A percentile compares a stretch with the other conserved stretches of the same genome.
phyloP scores from a whole-genome alignment of 1,140 invertebrate species.

The Meloidogyne chitwoodi region DNA sequence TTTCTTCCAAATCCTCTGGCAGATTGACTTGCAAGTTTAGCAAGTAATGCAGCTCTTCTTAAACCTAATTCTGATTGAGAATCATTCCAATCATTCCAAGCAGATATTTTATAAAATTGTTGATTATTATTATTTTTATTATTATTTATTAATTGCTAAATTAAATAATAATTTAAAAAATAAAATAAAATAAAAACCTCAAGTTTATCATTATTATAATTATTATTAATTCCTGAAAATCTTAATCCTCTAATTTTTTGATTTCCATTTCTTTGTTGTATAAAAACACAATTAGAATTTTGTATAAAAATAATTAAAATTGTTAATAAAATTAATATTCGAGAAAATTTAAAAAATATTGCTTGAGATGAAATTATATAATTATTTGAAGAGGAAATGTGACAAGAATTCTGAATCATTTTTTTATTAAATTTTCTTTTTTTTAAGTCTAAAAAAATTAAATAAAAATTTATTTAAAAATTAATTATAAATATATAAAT shows the following conservation, averaged over 20 bases:
- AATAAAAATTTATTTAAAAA: too few relatives aligned
- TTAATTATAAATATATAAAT: too few relatives aligned
- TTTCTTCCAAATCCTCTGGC: constrained; percentile 11
- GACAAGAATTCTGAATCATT: neutral
- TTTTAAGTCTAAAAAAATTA: too few relatives aligned
- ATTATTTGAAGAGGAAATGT: neutral
- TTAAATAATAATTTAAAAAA: too few relatives aligned
- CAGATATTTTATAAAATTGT: neutral
- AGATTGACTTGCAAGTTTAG: constrained; percentile 7
- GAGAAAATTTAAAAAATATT: neutral
- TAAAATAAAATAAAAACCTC: too few relatives aligned
- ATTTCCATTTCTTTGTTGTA: neutral
- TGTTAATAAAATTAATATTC: neutral
- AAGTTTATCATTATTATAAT: too few relatives aligned
- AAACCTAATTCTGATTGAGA: neutral
- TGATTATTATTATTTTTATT: neutral
- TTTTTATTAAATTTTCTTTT: too few relatives aligned
- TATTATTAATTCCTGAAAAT: neutral
- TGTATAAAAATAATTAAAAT: neutral
- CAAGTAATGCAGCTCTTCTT: constrained; percentile 2
- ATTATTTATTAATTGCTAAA: neutral
- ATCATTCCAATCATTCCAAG: constrained; percentile 5
- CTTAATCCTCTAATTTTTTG: neutral
- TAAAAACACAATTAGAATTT: neutral
- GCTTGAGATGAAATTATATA: neutral